Evolutionary conservation across 2,113 vertebrate species (phyloP).

Genomic region (Lepisosteus oculatus): DNA sequence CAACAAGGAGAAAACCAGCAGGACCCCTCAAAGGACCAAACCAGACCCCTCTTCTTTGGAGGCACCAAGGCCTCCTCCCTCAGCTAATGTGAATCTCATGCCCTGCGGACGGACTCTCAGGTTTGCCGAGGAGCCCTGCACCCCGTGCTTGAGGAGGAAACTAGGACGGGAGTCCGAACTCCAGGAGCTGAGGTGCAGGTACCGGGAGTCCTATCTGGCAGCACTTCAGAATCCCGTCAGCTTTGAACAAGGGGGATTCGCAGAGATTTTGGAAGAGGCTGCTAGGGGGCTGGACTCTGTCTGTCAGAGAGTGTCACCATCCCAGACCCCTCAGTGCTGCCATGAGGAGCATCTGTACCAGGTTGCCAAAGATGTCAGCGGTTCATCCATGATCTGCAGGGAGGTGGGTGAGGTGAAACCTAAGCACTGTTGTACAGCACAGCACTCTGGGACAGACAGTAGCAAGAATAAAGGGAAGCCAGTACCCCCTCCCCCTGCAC

Average conservation of each 20-base stretch:
- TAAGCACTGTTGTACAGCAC: constrained; percentile 31
- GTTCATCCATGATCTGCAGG: constrained; percentile 33
- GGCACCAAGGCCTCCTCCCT: constrained; percentile 7
- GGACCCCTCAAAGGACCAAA: constrained; percentile 24
- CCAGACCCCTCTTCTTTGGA: neutral
- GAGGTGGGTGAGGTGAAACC: constrained; percentile 26
- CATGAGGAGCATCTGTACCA: constrained; percentile 24
- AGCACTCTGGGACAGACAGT: neutral
- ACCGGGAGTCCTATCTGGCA: constrained; percentile 67
- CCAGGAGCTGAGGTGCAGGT: constrained; percentile 58
- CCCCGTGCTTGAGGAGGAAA: constrained; percentile 58
- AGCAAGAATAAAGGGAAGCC: neutral
- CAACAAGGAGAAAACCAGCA: constrained; percentile 55
- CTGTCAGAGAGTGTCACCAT: constrained; percentile 21
- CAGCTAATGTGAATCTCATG: constrained; percentile 12
- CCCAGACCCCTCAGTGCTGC: constrained; percentile 32
- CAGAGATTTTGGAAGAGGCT: constrained; percentile 62
- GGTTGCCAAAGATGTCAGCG: neutral
- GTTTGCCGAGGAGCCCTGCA: constrained; percentile 67
- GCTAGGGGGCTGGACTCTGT: constrained; percentile 30
- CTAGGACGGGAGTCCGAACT: constrained; percentile 41
- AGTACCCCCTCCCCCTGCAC: constrained; percentile 54
- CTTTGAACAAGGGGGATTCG: constrained; percentile 48
- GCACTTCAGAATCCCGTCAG: constrained; percentile 61
- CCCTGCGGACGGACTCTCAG: constrained; percentile 39